Base-by-base conservation (phyloP, 2,113 vertebrate species). In the Odocoileus hemionus region DNA sequence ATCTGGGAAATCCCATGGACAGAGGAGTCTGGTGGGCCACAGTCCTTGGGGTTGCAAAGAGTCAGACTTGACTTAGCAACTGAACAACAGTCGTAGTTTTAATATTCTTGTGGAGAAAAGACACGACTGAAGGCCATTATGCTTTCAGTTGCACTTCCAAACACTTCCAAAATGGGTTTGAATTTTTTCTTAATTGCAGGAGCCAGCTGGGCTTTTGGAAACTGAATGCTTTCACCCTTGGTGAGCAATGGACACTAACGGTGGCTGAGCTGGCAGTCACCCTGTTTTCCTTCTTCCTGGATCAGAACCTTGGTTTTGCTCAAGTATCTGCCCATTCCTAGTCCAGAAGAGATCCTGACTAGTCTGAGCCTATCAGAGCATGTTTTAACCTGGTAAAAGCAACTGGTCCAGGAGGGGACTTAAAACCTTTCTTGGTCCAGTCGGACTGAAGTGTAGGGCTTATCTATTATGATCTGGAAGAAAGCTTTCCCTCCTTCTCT, bases 121-220 rank as follows among this genome's bases (percentile, higher is more conserved):
- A 43, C 0, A 19, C 30, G 19, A 67, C 57, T 45, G 19, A 43
- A 15, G 33, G 30, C 33, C 26, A 12, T 43, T 19, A 33, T 33
- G 55, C 67, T 89, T 89, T 83, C 83, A 80, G 52, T 47, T 58
- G 43, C 54, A 64, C 84, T 88, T 76, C 21, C 36, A 74, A 83
- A 16, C 25, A 11, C 36, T 95, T 89, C 21, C 74, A 89, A 67
- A 85, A 47, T 9, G 15, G 30, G 7, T 60, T 87, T 85, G 47
- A 36, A 10, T 21, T n/a, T 47, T 78, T 74, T 52, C 26, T 36
- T 12, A 45, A 33, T 60, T 60, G 19, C 36, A 11, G 33, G 26
- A 54, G 6, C n/a, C 57, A 14, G 6, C 1, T 17, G 15, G 30
- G 4, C 15, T 10, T 54, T 74, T 78, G 92, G 58, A 57, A 82